Base-by-base conservation (phyloP, 2,113 vertebrate genomes). In the Seriola rivoliana region DNA sequence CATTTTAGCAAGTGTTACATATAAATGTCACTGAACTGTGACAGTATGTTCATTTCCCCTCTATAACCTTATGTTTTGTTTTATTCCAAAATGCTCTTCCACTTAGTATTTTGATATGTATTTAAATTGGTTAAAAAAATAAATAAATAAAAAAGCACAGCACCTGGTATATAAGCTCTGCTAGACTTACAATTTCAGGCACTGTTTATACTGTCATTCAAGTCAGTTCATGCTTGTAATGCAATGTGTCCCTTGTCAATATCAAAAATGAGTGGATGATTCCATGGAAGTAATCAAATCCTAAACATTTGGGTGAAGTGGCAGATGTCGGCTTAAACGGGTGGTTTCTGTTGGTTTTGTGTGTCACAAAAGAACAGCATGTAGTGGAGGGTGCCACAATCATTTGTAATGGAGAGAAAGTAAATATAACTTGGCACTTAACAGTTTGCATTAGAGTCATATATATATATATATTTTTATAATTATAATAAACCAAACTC, bases 261-360 rank as follows among this genome's bases (percentile, higher is more conserved):
- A 36, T 36, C 6, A n/a, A 68, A 38, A 86, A 69, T 57, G 52
- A 75, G 71, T 44, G 55, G 77, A 76, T 77, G 9, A 80, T 57
- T 2, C 8, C 2, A 48, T 1, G 12, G n/a, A 44, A 59, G 29
- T 44, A 21, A 64, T 75, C 38, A 73, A 55, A 32, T 29, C 25
- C 9, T 55, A 55, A 75, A 80, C 48, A 59, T 69, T 36, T 67
- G 8, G 38, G 14, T 44, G 8, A 2, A 17, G 4, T 59, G 7
- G 42, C 34, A 60, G 58, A 7, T n/a, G 67, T 16, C 68, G 11
- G n/a, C 40, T 0, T 48, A 25, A 74, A 83, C 0, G 23, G 68
- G 65, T 3, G 54, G 62, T 58, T 83, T 78, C 48, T 86, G 59
- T 89, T 86, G 46, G 52, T 54, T 87, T 76, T 84, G 71, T 74